Evolutionary conservation across 2,113 vertebrate species (phyloP).

Genomic region (Engraulis encrasicolus): DNA sequence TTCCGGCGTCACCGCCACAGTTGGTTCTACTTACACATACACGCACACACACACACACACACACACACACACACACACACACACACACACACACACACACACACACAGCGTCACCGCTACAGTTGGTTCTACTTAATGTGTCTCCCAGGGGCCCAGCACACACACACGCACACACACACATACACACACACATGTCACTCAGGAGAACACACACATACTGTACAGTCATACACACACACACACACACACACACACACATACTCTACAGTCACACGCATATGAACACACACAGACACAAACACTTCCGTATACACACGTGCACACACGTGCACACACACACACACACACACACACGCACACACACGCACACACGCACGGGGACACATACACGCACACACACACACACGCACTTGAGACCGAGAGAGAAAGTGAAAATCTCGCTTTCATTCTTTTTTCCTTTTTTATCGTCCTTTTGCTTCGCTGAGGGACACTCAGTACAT

Average conservation of each 20-base stretch:
- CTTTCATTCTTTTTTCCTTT: constrained; percentile 17
- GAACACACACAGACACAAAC: too few relatives aligned
- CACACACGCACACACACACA: too few relatives aligned
- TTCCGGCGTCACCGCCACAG: constrained; percentile 56
- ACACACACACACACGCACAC: too few relatives aligned
- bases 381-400: not conserved
- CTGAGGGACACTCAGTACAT: not conserved
- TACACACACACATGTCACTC: not conserved
- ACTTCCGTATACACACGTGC: too few relatives aligned
- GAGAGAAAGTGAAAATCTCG: not conserved
- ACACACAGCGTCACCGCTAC: constrained; percentile 37
- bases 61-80: too few relatives aligned
- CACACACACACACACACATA: too few relatives aligned
- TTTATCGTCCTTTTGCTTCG: not conserved
- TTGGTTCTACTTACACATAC: constrained; percentile 69
- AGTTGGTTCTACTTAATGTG: constrained; percentile 76
- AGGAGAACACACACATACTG: too few relatives aligned
- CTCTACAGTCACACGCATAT: too few relatives aligned
- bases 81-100: too few relatives aligned
- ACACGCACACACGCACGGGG: too few relatives aligned
- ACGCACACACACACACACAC: not conserved
- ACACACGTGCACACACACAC: not conserved
- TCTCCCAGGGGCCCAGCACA: not conserved
- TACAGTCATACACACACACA: too few relatives aligned
- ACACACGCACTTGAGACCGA: not conserved